Percentiles rank a stretch among this genome's conserved stretches.
Conservation (phyloP, 2,797 vertebrate species). For the Tragelaphus oryx region DNA sequence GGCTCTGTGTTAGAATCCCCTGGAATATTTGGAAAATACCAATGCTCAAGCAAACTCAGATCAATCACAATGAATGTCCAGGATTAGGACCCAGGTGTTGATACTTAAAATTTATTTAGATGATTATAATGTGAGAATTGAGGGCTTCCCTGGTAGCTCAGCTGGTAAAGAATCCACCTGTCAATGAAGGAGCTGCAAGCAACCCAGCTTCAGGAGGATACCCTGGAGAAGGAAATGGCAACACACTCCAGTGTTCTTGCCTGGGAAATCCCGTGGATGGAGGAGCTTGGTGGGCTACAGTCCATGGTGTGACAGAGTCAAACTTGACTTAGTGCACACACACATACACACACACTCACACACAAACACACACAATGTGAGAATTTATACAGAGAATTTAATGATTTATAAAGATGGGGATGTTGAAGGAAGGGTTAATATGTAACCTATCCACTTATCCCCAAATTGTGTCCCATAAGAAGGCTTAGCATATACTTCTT, state of each 20-base stretch:
- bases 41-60: neutral
- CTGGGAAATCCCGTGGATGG: neutral
- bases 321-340: fast-evolving
- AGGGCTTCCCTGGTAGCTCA: neutral
- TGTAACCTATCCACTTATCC: neutral
- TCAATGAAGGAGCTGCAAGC: neutral
- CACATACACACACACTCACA: neutral
- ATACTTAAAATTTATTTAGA: neutral
- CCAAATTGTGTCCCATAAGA: neutral
- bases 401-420: neutral
- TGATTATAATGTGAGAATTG: neutral
- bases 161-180: neutral
- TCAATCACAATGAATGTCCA: neutral
- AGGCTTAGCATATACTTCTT: neutral
- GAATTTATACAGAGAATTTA: neutral
- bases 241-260: neutral
- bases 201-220: neutral
- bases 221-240: neutral
- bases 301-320: neutral
- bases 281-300: neutral
- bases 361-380: neutral
- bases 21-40: neutral
- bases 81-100: neutral
- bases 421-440: neutral
- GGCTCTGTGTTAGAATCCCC: neutral